Conservation (phyloP, 2,888 invertebrate genomes). For the Cryptocephalus primarius region DNA sequence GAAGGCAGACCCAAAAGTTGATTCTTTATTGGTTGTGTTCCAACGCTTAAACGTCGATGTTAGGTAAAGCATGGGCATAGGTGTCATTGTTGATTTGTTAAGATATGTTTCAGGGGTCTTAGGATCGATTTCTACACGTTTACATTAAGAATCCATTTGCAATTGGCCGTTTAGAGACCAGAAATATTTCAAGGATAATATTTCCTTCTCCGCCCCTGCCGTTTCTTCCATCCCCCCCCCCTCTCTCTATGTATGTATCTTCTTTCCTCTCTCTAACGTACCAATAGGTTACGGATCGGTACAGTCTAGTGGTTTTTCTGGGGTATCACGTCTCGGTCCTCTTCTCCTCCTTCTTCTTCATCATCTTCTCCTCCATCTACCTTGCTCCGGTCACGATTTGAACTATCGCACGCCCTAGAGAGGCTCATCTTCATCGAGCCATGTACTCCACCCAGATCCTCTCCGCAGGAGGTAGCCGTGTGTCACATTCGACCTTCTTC, state of each 20-base stretch:
- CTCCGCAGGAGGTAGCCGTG: conserved; percentile 4
- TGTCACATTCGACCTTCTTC: conserved; percentile 3
- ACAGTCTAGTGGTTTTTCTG: conserved; percentile 26
- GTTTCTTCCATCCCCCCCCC: neutral
- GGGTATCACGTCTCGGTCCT: conserved; percentile 19
- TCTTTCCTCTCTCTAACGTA: conserved; percentile 6
- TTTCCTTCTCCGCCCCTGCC: neutral
- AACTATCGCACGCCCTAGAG: conserved; percentile 47
- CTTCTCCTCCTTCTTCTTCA: conserved; percentile 3
- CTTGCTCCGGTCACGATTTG: conserved; percentile 41
- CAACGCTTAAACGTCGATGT: too few species aligned
- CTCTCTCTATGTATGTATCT: neutral
- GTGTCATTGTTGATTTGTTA: too few species aligned
- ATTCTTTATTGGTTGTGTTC: too few species aligned
- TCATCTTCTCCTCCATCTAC: neutral
- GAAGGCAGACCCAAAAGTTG: too few species aligned
- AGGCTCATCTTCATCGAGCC: conserved; percentile 24
- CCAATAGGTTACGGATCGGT: conserved; percentile 7
- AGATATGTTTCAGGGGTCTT: too few species aligned
- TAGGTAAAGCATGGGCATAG: too few species aligned
- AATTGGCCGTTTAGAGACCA: too few species aligned
- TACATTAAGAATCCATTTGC: too few species aligned
- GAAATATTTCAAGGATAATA: too few species aligned
- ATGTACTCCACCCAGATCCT: conserved; percentile 14
- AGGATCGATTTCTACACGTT: too few species aligned